Evolutionary conservation across 64 coral and sea anemone genomes (phyloP).

Genomic region (Stichodactyla helianthus): DNA sequence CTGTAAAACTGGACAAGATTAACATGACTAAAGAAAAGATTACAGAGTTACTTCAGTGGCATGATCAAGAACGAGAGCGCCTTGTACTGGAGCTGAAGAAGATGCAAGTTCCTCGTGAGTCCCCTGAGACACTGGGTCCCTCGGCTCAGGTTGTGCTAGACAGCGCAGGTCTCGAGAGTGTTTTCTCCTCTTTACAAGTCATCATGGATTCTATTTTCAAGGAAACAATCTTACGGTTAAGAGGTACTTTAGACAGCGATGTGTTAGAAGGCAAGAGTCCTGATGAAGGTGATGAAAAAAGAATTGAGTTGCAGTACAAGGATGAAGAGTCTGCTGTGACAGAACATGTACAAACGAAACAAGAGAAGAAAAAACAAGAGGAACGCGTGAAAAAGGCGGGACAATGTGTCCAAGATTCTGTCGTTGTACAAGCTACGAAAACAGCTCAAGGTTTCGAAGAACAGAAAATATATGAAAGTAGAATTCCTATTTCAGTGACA

Average conservation of each 20-base stretch:
- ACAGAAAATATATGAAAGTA: not conserved
- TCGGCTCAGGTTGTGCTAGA: not conserved
- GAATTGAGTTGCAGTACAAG: not conserved
- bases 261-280: not conserved
- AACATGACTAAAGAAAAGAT: constrained; percentile 6
- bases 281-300: not conserved
- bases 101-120: not conserved
- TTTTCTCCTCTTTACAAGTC: constrained; percentile 4
- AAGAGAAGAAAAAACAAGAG: not conserved
- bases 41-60: constrained; percentile 6
- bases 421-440: not conserved
- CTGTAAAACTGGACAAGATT: not conserved
- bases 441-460: not conserved
- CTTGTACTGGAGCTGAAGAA: constrained; percentile 2
- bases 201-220: constrained; percentile 25
- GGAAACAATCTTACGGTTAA: constrained; percentile 8
- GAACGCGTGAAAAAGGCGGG: not conserved
- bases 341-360: not conserved
- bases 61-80: constrained; percentile 9
- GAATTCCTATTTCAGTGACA: not conserved
- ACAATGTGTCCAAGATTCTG: not conserved
- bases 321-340: not conserved
- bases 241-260: not conserved
- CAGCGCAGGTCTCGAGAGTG: not conserved
- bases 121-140: not conserved